phyloP scores from a whole-genome alignment of 2,797 vertebrate genomes.

The Hylomyscus alleni region DNA sequence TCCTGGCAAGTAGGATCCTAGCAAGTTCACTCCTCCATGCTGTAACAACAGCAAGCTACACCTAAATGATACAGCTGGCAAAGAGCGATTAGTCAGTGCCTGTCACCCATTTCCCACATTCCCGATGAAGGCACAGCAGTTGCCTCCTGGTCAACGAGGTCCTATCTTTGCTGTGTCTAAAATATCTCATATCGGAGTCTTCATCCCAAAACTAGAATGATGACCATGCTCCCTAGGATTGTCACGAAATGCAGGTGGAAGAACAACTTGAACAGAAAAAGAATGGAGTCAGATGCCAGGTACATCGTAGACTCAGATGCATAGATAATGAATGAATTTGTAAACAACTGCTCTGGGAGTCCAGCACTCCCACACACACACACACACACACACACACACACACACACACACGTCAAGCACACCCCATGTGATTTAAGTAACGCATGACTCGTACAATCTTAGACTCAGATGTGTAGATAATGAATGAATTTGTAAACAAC shows the following conservation, averaged over 20 bases:
- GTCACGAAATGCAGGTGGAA: not conserved
- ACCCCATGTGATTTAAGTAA: not conserved
- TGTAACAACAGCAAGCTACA: no score
- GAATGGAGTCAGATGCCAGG: not conserved
- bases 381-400: no score
- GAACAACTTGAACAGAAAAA: not conserved
- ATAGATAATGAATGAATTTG: constrained; percentile 40
- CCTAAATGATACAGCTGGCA: not conserved
- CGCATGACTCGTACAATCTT: not conserved
- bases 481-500: no score
- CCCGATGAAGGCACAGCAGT: not conserved
- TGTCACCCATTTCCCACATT: not conserved
- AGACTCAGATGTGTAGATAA: no score
- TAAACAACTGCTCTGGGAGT: not conserved
- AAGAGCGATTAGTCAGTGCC: not conserved
- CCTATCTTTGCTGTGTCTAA: not conserved
- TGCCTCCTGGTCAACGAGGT: not conserved
- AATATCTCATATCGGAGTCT: not conserved
- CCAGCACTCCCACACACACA: not conserved
- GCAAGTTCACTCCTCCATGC: not conserved
- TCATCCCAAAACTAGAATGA: not conserved
- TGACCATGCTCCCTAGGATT: not conserved
- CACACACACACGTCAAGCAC: not conserved
- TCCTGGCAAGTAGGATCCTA: not conserved
- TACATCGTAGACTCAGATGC: not conserved